Percentiles rank a stretch among this genome's conserved stretches.
These are phyloP conservation scores for Apomyelois bistriatella DNA, from an alignment of 2,888 invertebrate species.

Conservation along the genomic window DNA sequence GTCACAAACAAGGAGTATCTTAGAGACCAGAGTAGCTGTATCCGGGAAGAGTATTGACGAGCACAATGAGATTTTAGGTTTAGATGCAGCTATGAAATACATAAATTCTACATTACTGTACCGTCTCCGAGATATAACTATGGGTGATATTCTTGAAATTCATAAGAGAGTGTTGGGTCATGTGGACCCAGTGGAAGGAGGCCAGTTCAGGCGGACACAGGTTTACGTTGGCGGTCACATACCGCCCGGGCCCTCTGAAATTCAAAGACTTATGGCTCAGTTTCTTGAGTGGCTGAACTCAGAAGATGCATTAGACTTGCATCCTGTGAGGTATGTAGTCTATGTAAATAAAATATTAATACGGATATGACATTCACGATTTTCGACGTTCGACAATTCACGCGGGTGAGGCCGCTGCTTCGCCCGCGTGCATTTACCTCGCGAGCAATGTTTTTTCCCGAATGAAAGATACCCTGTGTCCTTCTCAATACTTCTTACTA, in stretches of 20 bases:
- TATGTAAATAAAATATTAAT: background rate
- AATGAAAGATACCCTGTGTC: too few relatives aligned
- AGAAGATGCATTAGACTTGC: conserved; percentile 90
- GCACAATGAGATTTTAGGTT: conserved; percentile 96
- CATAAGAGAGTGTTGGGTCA: conserved; percentile 96
- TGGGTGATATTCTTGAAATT: conserved; percentile 94
- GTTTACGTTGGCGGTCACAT: conserved; percentile 97
- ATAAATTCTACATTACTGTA: conserved; percentile 90
- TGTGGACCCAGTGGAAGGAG: conserved; percentile 96
- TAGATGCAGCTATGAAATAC: conserved; percentile 97
- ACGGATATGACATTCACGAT: background rate
- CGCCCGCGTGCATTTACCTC: too few relatives aligned
- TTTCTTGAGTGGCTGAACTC: conserved; percentile 97
- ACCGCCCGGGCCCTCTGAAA: conserved; percentile 92
- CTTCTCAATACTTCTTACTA: too few relatives aligned
- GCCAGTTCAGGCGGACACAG: conserved; percentile 91
- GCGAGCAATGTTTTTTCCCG: too few relatives aligned
- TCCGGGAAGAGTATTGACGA: conserved; percentile 96
- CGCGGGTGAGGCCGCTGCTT: too few relatives aligned
- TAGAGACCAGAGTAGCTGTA: conserved; percentile 90
- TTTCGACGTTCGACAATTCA: too few relatives aligned
- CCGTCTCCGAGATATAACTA: conserved; percentile 87
- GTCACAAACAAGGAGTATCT: conserved; percentile 92
- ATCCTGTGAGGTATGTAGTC: conserved; percentile 86
- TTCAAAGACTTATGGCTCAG: conserved; percentile 90